Evolutionary conservation across 2,888 invertebrate species (phyloP).

Genomic region (Bombylius discolor): DNA sequence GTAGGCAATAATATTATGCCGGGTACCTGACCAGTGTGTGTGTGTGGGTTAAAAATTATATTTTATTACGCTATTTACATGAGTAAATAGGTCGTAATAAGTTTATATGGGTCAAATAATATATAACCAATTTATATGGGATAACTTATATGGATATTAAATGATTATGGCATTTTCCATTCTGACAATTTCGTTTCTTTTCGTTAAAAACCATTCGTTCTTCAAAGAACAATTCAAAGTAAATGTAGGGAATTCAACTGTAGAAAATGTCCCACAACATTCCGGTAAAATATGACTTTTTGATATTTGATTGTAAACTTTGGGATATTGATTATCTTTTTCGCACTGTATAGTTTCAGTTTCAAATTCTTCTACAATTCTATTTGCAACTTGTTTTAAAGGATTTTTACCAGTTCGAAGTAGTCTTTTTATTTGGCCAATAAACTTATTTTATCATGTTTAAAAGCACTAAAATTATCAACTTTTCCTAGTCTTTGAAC

Average conservation of each 20-base stretch:
- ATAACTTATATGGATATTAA: not conserved
- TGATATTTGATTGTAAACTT: not conserved
- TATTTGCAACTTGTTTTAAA: not conserved
- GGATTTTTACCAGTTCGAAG: not conserved
- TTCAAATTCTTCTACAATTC: not conserved
- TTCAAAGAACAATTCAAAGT: not conserved
- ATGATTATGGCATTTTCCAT: not conserved
- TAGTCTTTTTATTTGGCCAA: not conserved
- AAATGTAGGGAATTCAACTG: not conserved
- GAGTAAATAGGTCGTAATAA: too few species aligned
- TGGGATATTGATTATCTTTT: not conserved
- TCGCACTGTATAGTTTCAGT: not conserved
- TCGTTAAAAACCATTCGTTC: not conserved
- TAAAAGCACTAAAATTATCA: not conserved
- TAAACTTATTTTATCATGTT: not conserved
- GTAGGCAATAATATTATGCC: too few species aligned
- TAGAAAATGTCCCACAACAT: not conserved
- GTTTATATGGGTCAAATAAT: too few species aligned
- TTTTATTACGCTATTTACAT: too few species aligned
- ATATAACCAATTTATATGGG: too few species aligned
- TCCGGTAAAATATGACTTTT: not conserved
- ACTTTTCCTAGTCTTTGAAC: conserved; percentile 20
- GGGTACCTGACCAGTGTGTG: too few species aligned
- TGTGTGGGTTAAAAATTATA: too few species aligned
- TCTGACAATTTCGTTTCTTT: not conserved